phyloP scores from a whole-genome alignment of 2,113 vertebrate species.

The Globicephala melas region DNA sequence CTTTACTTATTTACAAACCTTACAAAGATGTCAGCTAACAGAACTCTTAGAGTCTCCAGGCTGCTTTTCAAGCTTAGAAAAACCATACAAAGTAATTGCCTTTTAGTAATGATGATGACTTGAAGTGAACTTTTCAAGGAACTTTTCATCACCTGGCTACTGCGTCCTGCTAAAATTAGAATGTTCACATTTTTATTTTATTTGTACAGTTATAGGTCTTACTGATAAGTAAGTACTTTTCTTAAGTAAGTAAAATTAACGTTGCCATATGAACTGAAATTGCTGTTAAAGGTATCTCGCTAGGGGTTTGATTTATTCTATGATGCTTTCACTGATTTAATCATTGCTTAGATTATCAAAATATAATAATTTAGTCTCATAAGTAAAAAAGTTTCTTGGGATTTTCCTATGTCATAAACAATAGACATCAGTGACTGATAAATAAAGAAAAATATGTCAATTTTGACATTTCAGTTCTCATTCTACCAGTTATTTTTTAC shows the following conservation, averaged over 20 bases:
- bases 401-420: constrained; percentile 52
- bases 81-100: constrained; percentile 12
- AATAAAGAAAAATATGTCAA: constrained; percentile 42
- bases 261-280: constrained; percentile 63
- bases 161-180: constrained; percentile 41
- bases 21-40: constrained; percentile 18
- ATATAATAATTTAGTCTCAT: constrained; percentile 66
- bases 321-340: constrained; percentile 67
- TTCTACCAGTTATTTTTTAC: background rate
- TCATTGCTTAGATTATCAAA: constrained; percentile 66
- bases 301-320: constrained; percentile 69
- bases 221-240: constrained; percentile 60
- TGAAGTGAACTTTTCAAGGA: constrained; percentile 57
- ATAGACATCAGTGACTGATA: constrained; percentile 48
- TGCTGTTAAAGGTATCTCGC: constrained; percentile 63
- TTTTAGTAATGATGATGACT: constrained; percentile 48
- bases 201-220: constrained; percentile 47
- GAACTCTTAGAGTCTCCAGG: background rate
- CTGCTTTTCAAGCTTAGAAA: constrained; percentile 42
- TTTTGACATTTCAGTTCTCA: constrained; percentile 37
- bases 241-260: constrained; percentile 69
- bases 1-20: constrained; percentile 43
- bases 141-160: constrained; percentile 48
- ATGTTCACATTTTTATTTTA: constrained; percentile 50
- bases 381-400: constrained; percentile 54